Base-by-base conservation (phyloP, 1,140 invertebrate genomes). In the Gonioctena quinquepunctata region DNA sequence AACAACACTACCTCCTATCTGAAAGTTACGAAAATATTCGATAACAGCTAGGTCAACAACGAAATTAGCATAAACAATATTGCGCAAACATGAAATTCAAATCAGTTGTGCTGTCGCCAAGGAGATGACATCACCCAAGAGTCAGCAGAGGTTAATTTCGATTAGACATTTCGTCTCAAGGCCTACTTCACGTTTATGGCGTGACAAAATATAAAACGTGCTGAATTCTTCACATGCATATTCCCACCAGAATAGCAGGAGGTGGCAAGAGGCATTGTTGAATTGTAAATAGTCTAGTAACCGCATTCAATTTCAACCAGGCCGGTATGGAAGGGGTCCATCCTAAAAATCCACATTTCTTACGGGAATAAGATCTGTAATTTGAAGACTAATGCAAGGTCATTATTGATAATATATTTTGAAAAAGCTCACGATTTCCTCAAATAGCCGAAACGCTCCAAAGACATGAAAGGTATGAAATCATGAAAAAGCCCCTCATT, bases 111-210 rank as follows among this genome's bases (percentile, higher is more conserved):
- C 21, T 22, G 50, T 22, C 50, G 50, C 18, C 57, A 21, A 22
- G 8, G 8, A n/a, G 11, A 25, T 60, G 57, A 60, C 57, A 60
- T 60, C 57, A 60, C 26, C n/a, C 23, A 42, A n/a, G 22, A 60
- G 57, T 60, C 57, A 60, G 18, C 23, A 7, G 57, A 60, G 57
- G 57, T 28, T 60, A 60, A 60, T 25, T 60, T 18, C 23, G 57
- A 26, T 27, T 33, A 22, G 57, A 60, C 57, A 8, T 18, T 60
- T 28, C 22, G 25, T 60, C 57, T 60, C 57, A 60, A 60, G 57
- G 57, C 57, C 57, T 60, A 60, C 23, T 60, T 60, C 18, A 60
- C 57, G 25, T 26, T 60, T 60, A 23, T 23, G 57, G 57, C 27
- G 60, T 49, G 60, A n/a, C n/a, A 48, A 18, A 33, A 33, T 25